Conservation (phyloP, 1,140 invertebrate genomes). For the Papilio helenus region DNA sequence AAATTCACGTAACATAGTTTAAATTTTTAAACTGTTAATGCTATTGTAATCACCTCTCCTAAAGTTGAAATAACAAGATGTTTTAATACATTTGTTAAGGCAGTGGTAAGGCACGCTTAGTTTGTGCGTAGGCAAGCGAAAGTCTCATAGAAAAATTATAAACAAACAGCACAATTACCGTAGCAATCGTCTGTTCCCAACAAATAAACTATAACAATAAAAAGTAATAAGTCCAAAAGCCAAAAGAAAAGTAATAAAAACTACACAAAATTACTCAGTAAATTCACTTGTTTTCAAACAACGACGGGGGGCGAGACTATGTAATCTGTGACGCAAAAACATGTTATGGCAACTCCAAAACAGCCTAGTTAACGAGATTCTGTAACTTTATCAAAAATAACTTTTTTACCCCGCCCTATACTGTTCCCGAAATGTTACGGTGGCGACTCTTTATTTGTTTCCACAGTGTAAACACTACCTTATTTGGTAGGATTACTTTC, state of each 20-base stretch:
- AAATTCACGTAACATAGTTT: too few relatives aligned
- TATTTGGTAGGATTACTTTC: constrained; percentile 2
- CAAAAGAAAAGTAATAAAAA: constrained; percentile 34
- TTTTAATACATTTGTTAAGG: too few relatives aligned
- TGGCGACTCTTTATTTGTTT: constrained; percentile 24
- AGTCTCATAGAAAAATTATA: not conserved
- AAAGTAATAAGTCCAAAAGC: constrained; percentile 17
- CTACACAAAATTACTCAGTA: constrained; percentile 26
- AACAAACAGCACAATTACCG: constrained; percentile 10
- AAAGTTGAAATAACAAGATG: too few relatives aligned
- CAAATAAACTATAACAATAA: constrained; percentile 21
- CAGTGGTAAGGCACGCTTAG: not conserved
- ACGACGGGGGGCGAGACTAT: not conserved
- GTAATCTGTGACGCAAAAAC: constrained; percentile 30
- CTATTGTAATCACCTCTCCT: too few relatives aligned
- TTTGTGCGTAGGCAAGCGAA: not conserved
- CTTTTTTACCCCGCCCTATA: constrained; percentile 25
- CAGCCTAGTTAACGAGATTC: constrained; percentile 21
- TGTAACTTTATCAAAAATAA: constrained; percentile 28
- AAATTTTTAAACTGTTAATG: too few relatives aligned
- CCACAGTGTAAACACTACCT: constrained; percentile 1
- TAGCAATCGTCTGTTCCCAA: not conserved
- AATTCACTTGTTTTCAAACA: constrained; percentile 15
- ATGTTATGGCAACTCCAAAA: constrained; percentile 29
- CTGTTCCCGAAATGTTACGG: not conserved